Conservation (phyloP, 2,888 invertebrate genomes). For the Peribatodes rhomboidaria region DNA sequence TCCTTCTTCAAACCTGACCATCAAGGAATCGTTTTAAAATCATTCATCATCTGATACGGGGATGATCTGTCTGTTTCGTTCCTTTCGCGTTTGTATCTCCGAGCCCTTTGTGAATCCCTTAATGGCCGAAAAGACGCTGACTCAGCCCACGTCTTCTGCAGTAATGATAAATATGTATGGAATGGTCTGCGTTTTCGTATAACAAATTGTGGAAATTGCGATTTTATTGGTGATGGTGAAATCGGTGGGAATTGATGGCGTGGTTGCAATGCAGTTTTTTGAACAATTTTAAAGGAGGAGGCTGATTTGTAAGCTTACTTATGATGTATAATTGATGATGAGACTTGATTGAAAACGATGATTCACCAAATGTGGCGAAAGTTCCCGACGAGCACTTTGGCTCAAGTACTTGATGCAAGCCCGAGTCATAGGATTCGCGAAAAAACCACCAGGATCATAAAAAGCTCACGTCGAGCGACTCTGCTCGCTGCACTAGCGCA, state of each 20-base stretch:
- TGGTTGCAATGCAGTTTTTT: background rate
- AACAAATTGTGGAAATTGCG: conserved; percentile 34
- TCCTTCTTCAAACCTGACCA: conserved; percentile 25
- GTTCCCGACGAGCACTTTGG: no score
- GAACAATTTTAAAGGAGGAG: background rate
- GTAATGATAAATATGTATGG: conserved; percentile 46
- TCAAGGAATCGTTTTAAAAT: conserved; percentile 74
- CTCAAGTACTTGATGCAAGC: no score
- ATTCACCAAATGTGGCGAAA: no score
- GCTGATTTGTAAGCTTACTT: background rate
- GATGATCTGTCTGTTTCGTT: conserved; percentile 61
- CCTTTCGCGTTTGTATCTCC: conserved; percentile 71
- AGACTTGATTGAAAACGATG: no score
- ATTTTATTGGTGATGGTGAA: conserved; percentile 13
- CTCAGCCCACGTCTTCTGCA: conserved; percentile 45
- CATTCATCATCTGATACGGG: conserved; percentile 72
- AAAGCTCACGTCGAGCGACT: no score
- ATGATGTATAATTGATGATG: no score
- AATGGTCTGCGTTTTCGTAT: conserved; percentile 26
- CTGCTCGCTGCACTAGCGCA: no score
- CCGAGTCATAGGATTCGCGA: no score
- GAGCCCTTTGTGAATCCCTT: conserved; percentile 64
- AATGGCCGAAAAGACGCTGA: conserved; percentile 46
- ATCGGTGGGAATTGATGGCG: background rate
- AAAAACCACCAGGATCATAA: no score